Evolutionary conservation across 2,888 invertebrate genomes (phyloP).

Genomic region (Anthophora plumipes): DNA sequence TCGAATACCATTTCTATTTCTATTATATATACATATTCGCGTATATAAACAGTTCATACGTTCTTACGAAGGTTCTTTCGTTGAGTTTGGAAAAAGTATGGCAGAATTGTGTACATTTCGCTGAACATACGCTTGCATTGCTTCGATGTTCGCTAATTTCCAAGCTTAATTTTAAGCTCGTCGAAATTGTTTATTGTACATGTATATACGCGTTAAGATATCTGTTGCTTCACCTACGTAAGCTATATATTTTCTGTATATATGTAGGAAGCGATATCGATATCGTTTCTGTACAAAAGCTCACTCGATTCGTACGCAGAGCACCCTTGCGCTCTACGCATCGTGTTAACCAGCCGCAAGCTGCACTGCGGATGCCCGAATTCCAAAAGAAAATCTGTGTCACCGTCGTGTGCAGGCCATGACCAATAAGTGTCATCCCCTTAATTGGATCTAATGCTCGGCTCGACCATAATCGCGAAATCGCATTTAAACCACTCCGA

Average conservation of each 20-base stretch:
- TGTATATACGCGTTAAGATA: background rate
- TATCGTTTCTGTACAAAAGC: background rate
- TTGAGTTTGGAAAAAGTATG: background rate
- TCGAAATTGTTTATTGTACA: background rate
- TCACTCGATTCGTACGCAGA: background rate
- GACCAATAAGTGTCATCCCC: constrained; percentile 45
- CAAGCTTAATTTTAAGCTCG: background rate
- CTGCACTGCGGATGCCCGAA: constrained; percentile 9
- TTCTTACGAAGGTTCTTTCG: background rate
- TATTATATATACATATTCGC: background rate
- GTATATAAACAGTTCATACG: too few species aligned
- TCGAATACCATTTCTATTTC: background rate
- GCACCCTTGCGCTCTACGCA: background rate
- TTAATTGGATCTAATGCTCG: constrained; percentile 47
- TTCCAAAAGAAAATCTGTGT: constrained; percentile 48
- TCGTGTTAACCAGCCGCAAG: background rate
- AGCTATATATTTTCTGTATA: background rate
- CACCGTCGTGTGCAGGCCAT: constrained; percentile 10
- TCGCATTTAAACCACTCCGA: constrained; percentile 47
- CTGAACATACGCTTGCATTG: background rate
- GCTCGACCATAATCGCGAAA: constrained; percentile 37
- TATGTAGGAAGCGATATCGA: background rate
- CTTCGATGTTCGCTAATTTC: background rate
- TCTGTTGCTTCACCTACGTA: background rate
- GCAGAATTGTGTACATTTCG: background rate